A percentile compares a stretch with the other conserved stretches of the same genome.
Conservation (phyloP, 2,888 invertebrate species). For the Sesamia inferens region DNA sequence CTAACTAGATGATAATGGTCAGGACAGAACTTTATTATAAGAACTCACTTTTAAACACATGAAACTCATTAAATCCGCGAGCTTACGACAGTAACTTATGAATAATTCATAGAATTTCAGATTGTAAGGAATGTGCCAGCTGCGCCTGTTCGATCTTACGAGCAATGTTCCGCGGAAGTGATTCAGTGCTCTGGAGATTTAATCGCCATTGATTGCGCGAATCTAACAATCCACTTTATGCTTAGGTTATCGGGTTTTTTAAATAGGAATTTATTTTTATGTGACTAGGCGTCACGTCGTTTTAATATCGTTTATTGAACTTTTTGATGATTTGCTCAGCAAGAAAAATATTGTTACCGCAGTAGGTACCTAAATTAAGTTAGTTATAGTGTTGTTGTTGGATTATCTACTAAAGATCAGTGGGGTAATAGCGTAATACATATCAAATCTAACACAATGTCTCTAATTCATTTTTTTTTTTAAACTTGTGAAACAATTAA, state of each 20-base stretch:
- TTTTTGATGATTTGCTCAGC: neutral
- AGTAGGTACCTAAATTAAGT: too few relatives aligned
- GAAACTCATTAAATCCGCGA: slow-evolving; percentile 8
- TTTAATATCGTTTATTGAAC: neutral
- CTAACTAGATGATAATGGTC: neutral
- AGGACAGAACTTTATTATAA: neutral
- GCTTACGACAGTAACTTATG: slow-evolving; percentile 8
- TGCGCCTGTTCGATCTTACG: slow-evolving; percentile 59
- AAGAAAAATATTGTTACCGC: neutral
- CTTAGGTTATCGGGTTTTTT: slow-evolving; percentile 53
- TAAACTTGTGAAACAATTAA: neutral
- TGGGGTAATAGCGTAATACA: neutral
- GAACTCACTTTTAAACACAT: slow-evolving; percentile 9
- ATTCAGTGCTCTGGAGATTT: slow-evolving; percentile 61
- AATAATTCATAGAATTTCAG: slow-evolving; percentile 32
- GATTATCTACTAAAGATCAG: too few relatives aligned
- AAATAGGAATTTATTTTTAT: slow-evolving; percentile 36
- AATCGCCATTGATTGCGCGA: slow-evolving; percentile 63
- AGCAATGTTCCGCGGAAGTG: slow-evolving; percentile 61
- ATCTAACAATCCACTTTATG: slow-evolving; percentile 58
- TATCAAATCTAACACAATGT: neutral
- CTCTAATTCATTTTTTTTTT: too few relatives aligned
- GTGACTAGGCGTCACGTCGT: too few relatives aligned
- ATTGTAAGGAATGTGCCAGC: slow-evolving; percentile 29
- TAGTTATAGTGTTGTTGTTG: too few relatives aligned